Evolutionary conservation across 2,888 invertebrate genomes (phyloP).

Genomic region (Melipona beecheii): DNA sequence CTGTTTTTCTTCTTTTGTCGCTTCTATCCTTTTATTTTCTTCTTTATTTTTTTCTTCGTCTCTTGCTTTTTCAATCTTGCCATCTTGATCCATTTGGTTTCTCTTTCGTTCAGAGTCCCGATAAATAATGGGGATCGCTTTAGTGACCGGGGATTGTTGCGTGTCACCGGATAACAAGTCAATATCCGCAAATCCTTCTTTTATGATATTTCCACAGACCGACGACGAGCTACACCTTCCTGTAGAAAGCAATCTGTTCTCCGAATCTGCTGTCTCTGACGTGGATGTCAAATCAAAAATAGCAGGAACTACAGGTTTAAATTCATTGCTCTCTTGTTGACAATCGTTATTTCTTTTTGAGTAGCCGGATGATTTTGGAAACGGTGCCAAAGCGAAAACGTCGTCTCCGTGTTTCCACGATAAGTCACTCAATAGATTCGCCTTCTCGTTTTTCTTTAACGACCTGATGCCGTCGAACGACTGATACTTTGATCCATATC

Average conservation of each 20-base stretch:
- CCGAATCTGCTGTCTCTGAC: background rate
- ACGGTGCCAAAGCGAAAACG: slow-evolving; percentile 90
- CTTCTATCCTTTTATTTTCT: background rate
- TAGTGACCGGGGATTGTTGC: background rate
- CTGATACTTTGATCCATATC: slow-evolving; percentile 89
- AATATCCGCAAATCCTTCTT: background rate
- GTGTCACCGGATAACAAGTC: background rate
- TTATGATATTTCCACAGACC: background rate
- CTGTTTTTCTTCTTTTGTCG: background rate
- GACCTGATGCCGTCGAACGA: slow-evolving; percentile 87
- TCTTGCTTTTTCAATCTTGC: background rate
- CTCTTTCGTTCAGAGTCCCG: background rate
- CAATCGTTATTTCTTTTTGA: slow-evolving; percentile 74
- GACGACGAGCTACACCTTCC: background rate
- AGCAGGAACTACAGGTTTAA: slow-evolving; percentile 61
- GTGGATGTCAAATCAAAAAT: slow-evolving; percentile 35
- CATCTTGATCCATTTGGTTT: background rate
- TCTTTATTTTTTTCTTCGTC: background rate
- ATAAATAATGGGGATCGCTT: background rate
- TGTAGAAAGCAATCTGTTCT: background rate
- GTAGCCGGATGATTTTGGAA: slow-evolving; percentile 81
- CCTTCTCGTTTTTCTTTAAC: slow-evolving; percentile 57
- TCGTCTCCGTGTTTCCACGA: slow-evolving; percentile 84
- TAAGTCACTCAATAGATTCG: slow-evolving; percentile 64
- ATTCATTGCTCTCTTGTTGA: slow-evolving; percentile 58